Evolutionary conservation across 2,797 vertebrate genomes (phyloP).

Genomic region (Manis javanica): DNA sequence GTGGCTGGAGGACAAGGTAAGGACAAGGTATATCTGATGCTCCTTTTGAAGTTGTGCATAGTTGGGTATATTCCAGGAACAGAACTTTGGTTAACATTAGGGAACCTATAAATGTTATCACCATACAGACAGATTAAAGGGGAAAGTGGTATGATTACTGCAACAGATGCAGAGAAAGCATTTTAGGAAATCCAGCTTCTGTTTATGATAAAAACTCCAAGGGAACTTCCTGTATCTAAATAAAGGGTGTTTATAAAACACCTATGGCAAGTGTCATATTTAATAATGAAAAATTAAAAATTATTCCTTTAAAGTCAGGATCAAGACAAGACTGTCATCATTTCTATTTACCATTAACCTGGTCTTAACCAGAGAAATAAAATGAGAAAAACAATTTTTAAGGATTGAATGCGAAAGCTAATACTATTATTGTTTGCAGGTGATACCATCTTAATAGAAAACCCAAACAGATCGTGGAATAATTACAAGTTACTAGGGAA

Average conservation of each 20-base stretch:
- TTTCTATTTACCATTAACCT: neutral
- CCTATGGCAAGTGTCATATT: neutral
- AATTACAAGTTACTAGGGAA: neutral
- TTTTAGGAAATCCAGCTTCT: neutral
- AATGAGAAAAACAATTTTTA: neutral
- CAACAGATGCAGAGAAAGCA: constrained; percentile 12
- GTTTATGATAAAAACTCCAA: constrained; percentile 24
- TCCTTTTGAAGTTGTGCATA: neutral
- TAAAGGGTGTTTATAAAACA: neutral
- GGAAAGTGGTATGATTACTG: neutral
- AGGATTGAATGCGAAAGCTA: neutral
- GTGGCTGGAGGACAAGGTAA: neutral
- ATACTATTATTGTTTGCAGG: neutral
- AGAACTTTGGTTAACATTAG: neutral
- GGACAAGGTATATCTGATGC: neutral
- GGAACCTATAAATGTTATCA: neutral
- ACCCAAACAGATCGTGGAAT: neutral
- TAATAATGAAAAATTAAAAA: constrained; percentile 28
- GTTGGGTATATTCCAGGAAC: neutral
- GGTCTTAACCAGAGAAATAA: neutral
- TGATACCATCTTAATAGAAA: neutral
- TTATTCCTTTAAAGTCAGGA: neutral
- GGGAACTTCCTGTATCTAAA: neutral
- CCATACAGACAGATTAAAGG: neutral
- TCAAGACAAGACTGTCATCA: neutral